A percentile compares a stretch with the other conserved stretches of the same genome.
These are phyloP conservation scores for Hydraecia micacea DNA, from an alignment of 2,888 invertebrate genomes.

Conservation along the genomic window DNA sequence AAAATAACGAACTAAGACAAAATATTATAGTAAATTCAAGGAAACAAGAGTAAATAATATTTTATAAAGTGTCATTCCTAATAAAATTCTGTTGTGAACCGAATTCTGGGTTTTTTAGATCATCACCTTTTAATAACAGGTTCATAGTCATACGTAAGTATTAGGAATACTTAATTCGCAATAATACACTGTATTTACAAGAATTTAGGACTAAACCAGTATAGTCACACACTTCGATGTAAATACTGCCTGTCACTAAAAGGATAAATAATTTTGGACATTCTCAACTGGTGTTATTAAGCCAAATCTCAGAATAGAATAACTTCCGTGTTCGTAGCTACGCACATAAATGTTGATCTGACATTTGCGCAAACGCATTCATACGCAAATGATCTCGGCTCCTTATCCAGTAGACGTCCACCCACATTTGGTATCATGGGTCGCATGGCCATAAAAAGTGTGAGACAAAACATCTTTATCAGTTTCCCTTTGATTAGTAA, in stretches of 20 bases:
- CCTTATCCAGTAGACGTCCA: constrained; percentile 29
- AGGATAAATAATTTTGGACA: constrained; percentile 5
- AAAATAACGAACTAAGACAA: background rate
- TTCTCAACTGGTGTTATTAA: constrained; percentile 16
- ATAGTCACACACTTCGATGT: background rate
- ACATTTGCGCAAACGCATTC: constrained; percentile 47
- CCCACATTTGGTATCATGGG: constrained; percentile 25
- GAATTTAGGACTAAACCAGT: background rate
- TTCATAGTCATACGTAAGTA: background rate
- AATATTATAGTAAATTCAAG: background rate
- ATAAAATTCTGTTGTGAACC: background rate
- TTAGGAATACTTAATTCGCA: background rate
- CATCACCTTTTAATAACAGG: constrained; percentile 8
- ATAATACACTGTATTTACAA: background rate
- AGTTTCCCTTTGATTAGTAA: background rate
- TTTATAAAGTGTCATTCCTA: background rate
- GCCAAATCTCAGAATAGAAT: constrained; percentile 31
- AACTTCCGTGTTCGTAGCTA: constrained; percentile 52
- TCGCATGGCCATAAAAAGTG: background rate
- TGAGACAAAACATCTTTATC: constrained; percentile 14
- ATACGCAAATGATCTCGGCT: constrained; percentile 30
- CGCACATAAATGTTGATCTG: constrained; percentile 35
- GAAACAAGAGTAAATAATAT: background rate
- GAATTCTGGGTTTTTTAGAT: constrained; percentile 18
- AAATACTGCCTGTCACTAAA: background rate